Base-by-base conservation (phyloP, 1,140 invertebrate species). In the Caerostris extrusa region DNA sequence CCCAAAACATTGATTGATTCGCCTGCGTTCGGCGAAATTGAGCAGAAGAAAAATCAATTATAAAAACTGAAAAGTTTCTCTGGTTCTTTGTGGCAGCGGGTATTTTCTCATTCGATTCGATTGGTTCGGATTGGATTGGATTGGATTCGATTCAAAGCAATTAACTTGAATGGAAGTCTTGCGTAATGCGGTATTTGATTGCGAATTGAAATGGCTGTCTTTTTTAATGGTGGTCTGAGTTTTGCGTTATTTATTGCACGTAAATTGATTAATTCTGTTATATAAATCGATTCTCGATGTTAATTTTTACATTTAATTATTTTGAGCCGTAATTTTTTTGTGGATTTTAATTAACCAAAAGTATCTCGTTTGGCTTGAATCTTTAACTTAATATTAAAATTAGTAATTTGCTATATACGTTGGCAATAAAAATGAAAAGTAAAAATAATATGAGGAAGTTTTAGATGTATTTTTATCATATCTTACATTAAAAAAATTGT, bases 11-110 rank as follows among this genome's bases (percentile, higher is more conserved):
- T 77, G 71, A 77, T 77, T 77, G 71, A 77, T 77, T 77, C 71
- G 8, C 8, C 67, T 50, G 71, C 71, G 71, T 77, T 34, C 71
- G 71, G 53, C 71, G 71, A 50, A 77, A 77, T 77, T 77, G 50
- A 77, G 71, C 71, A 77, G 34, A 77, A 8, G 50, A 77, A 50
- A 34, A 77, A 77, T 77, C 71, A 77, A 77, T 77, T 77, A 77
- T 77, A 50, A 77, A 77, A 77, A 34, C 34, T 34, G 34, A 34
- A 34, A 77, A 50, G 71, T 50, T 77, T 50, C 34, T 34, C 14
- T n/a, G 5, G 61, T 77, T 71, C 5, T 19, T n/a, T 71, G n/a
- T 71, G 19, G 67, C 19, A 71, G 71, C 61, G 5, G 61, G 12
- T 64, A 17, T 34, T 34, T 34, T 34, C 34, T 34, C 34, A 34